Percentiles rank a stretch among this genome's conserved stretches.
Conservation (phyloP, 2,888 invertebrate species). For the Seira ritae region DNA sequence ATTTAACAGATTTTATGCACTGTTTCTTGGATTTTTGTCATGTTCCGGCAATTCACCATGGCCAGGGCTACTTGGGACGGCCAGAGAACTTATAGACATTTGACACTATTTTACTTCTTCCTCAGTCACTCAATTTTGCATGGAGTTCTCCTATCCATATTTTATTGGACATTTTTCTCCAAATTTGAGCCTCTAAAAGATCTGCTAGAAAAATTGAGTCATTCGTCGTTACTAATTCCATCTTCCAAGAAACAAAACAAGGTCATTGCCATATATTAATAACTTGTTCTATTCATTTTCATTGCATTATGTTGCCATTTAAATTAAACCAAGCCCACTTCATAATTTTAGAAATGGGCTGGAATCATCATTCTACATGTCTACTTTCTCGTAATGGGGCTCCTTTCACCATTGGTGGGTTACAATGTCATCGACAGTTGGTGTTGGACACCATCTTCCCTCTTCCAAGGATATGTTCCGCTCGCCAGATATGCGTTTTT, state of each 20-base stretch:
- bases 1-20: background rate
- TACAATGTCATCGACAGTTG: constrained; percentile 29
- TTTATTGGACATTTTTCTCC: constrained; percentile 25
- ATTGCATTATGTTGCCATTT: no score
- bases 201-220: constrained; percentile 19
- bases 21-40: background rate
- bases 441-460: constrained; percentile 29
- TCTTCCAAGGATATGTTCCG: constrained; percentile 21
- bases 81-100: constrained; percentile 15
- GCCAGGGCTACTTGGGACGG: constrained; percentile 20
- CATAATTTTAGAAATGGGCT: constrained; percentile 16
- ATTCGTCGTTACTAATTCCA: constrained; percentile 9
- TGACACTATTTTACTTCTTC: constrained; percentile 32
- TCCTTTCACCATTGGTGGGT: constrained; percentile 22
- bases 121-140: constrained; percentile 20
- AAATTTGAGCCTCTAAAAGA: background rate
- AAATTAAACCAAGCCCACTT: no score
- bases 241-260: constrained; percentile 12
- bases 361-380: constrained; percentile 15
- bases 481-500: constrained; percentile 27
- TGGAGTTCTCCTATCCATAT: background rate
- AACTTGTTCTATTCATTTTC: background rate
- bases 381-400: constrained; percentile 20
- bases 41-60: constrained; percentile 8
- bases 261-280: background rate